Conservation (phyloP, 2,113 vertebrate species). For the Hydropotes inermis region DNA sequence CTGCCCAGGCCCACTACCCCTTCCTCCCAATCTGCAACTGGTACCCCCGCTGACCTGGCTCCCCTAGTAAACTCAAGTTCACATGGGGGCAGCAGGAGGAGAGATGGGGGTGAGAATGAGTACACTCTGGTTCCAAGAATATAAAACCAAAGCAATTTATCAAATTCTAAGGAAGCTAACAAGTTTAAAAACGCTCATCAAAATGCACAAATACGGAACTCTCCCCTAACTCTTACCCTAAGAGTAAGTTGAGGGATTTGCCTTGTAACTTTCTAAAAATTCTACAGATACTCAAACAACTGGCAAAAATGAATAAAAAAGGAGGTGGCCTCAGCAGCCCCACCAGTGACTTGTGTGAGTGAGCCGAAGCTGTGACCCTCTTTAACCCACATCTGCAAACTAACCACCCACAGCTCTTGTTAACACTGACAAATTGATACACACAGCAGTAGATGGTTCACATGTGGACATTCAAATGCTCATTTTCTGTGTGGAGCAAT, state of each 20-base stretch:
- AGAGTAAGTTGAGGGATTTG: neutral
- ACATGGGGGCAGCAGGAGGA: neutral
- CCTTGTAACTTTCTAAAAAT: neutral
- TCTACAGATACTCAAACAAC: neutral
- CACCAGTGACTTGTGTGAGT: neutral
- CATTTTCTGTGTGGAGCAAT: neutral
- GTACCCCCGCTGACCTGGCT: neutral
- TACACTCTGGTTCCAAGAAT: neutral
- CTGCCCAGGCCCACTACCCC: neutral
- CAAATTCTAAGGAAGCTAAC: neutral
- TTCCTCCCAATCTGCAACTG: neutral
- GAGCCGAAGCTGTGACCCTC: neutral
- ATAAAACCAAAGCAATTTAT: neutral
- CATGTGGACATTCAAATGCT: neutral
- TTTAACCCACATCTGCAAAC: neutral
- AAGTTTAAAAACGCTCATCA: neutral
- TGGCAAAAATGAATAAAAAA: neutral
- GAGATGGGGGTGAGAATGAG: neutral
- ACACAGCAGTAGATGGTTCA: neutral
- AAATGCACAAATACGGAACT: neutral
- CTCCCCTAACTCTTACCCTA: neutral
- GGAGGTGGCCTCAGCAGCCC: neutral
- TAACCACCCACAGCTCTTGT: neutral
- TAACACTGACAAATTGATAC: neutral
- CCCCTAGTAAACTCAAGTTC: slow-evolving; percentile 1